Evolutionary conservation across 2,113 vertebrate species (phyloP).

Genomic region (Strigops habroptila): DNA sequence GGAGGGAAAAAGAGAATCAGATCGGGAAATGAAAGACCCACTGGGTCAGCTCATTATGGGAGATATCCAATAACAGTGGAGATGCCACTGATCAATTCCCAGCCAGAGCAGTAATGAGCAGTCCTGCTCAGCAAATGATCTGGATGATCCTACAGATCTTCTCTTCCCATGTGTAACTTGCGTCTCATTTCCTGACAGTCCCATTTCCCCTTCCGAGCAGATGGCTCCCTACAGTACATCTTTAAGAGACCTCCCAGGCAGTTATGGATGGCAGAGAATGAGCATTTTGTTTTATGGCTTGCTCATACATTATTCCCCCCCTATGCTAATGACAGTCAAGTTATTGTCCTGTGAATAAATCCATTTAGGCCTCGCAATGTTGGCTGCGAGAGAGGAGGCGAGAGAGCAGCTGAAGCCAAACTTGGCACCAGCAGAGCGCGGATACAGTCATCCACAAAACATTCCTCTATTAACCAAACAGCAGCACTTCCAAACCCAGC

Average conservation of each 20-base stretch:
- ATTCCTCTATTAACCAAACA: conserved; percentile 63
- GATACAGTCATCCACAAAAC: conserved; percentile 45
- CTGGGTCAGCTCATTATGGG: not conserved
- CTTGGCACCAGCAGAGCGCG: conserved; percentile 27
- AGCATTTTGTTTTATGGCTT: not conserved
- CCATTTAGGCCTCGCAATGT: conserved; percentile 46
- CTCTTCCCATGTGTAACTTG: not conserved
- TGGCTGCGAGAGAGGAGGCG: conserved; percentile 65
- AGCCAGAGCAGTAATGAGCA: not conserved
- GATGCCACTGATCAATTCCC: not conserved
- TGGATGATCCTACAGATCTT: not conserved
- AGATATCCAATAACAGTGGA: rapidly evolving
- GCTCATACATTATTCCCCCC: conserved; percentile 32
- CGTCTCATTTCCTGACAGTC: not conserved
- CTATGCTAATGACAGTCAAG: conserved; percentile 21
- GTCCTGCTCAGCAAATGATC: not conserved
- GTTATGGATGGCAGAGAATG: not conserved
- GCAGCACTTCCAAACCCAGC: conserved; percentile 65
- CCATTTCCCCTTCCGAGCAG: conserved; percentile 5
- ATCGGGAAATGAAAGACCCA: not conserved
- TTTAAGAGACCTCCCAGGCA: conserved; percentile 23
- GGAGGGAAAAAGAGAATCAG: not conserved
- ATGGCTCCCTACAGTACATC: conserved; percentile 24
- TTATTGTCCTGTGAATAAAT: conserved; percentile 60
- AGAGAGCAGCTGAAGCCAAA: conserved; percentile 50